These are phyloP conservation scores for Regulus satrapa DNA, from an alignment of 2,113 vertebrate species.

Conservation along the genomic window DNA sequence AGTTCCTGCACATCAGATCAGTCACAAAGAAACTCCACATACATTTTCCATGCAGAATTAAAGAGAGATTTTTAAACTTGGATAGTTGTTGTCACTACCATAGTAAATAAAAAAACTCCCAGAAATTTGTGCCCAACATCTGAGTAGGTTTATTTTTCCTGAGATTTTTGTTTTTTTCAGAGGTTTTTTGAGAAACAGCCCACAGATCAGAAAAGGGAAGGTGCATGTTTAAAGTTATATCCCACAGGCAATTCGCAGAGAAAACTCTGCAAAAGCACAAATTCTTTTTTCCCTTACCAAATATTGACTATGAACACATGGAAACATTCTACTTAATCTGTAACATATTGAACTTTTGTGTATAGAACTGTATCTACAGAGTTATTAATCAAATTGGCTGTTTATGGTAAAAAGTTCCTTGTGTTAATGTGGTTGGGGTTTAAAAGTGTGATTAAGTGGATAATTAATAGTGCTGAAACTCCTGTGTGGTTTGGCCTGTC, in stretches of 20 bases:
- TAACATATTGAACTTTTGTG: neutral
- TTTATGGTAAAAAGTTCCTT: neutral
- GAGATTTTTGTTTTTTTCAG: neutral
- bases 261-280: neutral
- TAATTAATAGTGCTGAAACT: neutral
- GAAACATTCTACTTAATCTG: neutral
- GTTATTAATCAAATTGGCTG: neutral
- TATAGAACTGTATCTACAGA: neutral
- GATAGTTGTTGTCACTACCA: neutral
- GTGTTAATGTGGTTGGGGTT: neutral
- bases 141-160: neutral
- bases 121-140: neutral
- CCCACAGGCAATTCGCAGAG: neutral
- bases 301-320: neutral
- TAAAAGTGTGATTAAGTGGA: neutral
- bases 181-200: neutral
- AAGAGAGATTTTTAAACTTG: neutral
- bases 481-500: neutral
- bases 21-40: neutral
- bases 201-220: neutral
- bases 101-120: neutral
- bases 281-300: neutral
- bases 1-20: neutral
- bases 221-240: neutral
- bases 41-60: neutral